A percentile compares a stretch with the other conserved stretches of the same genome.
These are phyloP conservation scores for Hydrolagus colliei DNA, from an alignment of 2,797 vertebrate genomes.

Conservation along the genomic window DNA sequence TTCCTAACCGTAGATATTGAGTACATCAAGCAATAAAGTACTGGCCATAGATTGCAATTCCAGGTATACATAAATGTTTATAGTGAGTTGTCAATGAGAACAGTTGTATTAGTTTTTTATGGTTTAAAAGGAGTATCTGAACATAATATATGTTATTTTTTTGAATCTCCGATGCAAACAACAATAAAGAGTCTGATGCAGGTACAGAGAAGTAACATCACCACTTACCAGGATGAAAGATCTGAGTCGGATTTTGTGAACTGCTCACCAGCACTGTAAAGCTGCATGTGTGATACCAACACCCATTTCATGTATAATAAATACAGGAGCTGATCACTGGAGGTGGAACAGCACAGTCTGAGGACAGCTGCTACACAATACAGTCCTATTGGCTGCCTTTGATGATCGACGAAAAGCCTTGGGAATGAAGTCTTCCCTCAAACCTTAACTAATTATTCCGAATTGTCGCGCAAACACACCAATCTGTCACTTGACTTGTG, in stretches of 20 bases:
- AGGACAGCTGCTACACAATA: conserved; percentile 26
- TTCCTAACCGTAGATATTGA: neutral
- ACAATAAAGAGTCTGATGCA: neutral
- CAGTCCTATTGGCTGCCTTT: conserved; percentile 22
- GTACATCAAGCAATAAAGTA: neutral
- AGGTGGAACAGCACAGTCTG: conserved; percentile 27
- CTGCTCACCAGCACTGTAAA: conserved; percentile 25
- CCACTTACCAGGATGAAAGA: conserved; percentile 25
- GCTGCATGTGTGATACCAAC: conserved; percentile 16
- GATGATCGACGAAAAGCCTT: conserved; percentile 18
- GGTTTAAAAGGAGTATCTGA: conserved; percentile 7
- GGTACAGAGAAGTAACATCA: conserved; percentile 23
- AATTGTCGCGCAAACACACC: conserved; percentile 25
- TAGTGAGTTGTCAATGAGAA: neutral
- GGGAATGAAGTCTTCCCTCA: conserved; percentile 26
- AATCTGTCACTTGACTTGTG: conserved; percentile 24
- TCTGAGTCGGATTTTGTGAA: conserved; percentile 7
- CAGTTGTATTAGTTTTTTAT: conserved; percentile 6
- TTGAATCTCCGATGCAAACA: neutral
- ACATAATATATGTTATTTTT: neutral
- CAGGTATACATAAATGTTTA: no score
- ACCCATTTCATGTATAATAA: conserved; percentile 26
- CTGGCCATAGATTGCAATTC: neutral
- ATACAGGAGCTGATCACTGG: conserved; percentile 10
- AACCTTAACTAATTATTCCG: conserved; percentile 30